Base-by-base conservation (phyloP, 2,888 invertebrate species). In the Exephanes ischioxanthus region DNA sequence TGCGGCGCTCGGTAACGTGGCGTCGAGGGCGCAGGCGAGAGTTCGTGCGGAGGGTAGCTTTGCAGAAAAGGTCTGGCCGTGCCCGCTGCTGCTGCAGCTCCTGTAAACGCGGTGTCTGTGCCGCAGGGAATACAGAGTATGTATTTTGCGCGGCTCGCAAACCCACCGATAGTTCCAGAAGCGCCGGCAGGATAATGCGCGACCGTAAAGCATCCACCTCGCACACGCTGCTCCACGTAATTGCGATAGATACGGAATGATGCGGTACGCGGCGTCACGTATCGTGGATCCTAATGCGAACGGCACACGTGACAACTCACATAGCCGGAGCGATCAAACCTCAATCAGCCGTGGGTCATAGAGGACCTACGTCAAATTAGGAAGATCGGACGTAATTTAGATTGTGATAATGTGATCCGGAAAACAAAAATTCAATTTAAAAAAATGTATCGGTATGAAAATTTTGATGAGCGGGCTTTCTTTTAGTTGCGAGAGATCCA, bases 31-130 rank as follows among this genome's bases (percentile, higher is more conserved):
- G 58, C 61, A 16, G 33, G 53, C 41, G 53, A 76, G 53, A 51
- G 76, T 61, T 79, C 68, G 79, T 79, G 79, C 51, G 48, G 37
- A 55, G 79, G 67, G 68, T 58, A 41, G 73, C n/a, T 79, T 30
- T 30, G 61, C 26, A 61, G 61, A 30, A 26, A 61, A 61, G 61
- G 61, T 61, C 48, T 51, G 73, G 58, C 33, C 51, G 37, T 48
- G 70, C 37, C 66, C 51, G 48, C 45, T 75, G 19, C 41, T 9
- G 41, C 16, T n/a, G 26, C 61, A 11, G 61, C 53, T 61, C 19
- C 51, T 55, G 55, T 41, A 53, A 30, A 67, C 19, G 26, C 33
- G 41, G 77, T 67, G 67, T 82, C 76, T 71, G 26, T 61, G 68
- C 67, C 48, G 68, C 68, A 51, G 72, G 58, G 58, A 78, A 83